Percentiles rank a stretch among this genome's conserved stretches.
Evolutionary conservation across 92 coral and sea anemone species (phyloP).

Genomic region (Palythoa caribaeorum): DNA sequence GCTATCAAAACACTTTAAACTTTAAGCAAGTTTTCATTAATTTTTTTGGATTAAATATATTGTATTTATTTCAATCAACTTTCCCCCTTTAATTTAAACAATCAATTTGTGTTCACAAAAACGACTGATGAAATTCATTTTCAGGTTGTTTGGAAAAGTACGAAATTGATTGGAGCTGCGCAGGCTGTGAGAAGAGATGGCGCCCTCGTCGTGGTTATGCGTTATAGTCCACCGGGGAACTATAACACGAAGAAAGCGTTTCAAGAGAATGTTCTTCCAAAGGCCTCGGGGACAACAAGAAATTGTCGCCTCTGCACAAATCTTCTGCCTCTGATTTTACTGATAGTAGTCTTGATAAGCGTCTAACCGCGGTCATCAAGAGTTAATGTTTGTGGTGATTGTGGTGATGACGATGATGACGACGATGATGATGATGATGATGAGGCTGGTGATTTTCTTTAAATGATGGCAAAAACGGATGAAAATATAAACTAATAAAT

Average conservation of each 20-base stretch:
- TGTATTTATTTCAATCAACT: too few relatives aligned
- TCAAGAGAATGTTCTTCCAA: constrained; percentile 61
- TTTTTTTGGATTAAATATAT: too few relatives aligned
- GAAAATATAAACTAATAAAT: too few relatives aligned
- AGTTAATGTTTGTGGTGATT: background rate
- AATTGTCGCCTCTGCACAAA: background rate
- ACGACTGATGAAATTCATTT: background rate
- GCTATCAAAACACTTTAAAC: too few relatives aligned
- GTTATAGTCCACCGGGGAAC: constrained; percentile 89
- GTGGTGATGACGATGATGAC: background rate
- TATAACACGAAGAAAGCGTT: constrained; percentile 52
- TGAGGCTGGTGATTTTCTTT: background rate
- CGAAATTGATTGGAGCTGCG: constrained; percentile 82
- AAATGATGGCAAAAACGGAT: too few relatives aligned
- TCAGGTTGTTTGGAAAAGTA: constrained; percentile 87
- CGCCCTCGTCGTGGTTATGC: constrained; percentile 69
- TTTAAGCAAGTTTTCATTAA: too few relatives aligned
- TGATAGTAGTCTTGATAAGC: constrained; percentile 9
- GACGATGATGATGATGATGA: background rate
- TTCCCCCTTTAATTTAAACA: too few relatives aligned
- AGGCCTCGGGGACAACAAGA: background rate
- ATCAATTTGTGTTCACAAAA: background rate
- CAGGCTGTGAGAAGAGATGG: constrained; percentile 68
- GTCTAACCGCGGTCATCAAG: background rate
- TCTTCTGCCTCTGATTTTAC: background rate